phyloP scores from a whole-genome alignment of 1,140 invertebrate species.

The Aphis gossypii region DNA sequence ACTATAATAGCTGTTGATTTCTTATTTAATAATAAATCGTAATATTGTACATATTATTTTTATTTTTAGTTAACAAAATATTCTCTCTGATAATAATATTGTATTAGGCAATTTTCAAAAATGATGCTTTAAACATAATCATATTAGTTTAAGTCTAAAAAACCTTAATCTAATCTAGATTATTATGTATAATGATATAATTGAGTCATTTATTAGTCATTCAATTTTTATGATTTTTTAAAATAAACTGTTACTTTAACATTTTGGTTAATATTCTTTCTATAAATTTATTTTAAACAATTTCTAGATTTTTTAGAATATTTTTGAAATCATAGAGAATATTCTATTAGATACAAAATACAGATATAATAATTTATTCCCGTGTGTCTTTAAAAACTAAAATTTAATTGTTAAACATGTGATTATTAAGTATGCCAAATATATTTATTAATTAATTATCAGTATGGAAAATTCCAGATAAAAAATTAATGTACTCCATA shows the following conservation, averaged over 20 bases:
- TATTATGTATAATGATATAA: background rate
- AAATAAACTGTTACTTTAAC: background rate
- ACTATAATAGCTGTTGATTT: background rate
- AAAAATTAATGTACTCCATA: no score
- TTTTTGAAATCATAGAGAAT: no score
- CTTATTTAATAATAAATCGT: background rate
- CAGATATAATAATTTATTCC: no score
- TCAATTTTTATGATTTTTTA: background rate
- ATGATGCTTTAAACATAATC: background rate
- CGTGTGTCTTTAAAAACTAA: no score
- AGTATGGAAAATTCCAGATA: no score
- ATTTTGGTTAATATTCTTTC: background rate
- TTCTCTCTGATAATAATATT: background rate
- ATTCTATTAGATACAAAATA: no score
- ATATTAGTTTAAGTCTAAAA: background rate
- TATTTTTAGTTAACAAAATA: background rate
- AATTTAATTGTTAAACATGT: no score
- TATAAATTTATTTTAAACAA: background rate
- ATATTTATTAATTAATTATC: no score
- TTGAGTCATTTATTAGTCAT: background rate
- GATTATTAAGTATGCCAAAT: no score
- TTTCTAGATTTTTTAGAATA: no score
- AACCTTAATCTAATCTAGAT: background rate
- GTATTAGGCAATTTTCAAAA: background rate
- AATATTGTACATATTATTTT: background rate